Percentiles rank a stretch among this genome's conserved stretches.
phyloP scores from a whole-genome alignment of 2,797 vertebrate genomes.

The Eleutherodactylus coqui region DNA sequence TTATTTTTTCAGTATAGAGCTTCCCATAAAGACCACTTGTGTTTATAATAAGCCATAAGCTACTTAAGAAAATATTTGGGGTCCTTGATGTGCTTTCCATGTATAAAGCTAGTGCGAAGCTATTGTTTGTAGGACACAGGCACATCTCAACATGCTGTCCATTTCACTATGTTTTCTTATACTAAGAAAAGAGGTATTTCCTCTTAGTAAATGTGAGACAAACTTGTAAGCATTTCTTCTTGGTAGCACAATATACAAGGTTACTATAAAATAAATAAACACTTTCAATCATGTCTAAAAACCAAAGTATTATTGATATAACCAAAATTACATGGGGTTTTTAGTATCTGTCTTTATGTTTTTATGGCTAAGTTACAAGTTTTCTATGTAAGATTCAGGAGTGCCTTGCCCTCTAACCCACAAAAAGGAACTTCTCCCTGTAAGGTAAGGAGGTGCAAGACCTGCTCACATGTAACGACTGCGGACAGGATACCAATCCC shows the following conservation, averaged over 20 bases:
- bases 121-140: neutral
- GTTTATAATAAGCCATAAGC: neutral
- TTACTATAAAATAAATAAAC: no score
- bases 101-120: constrained; percentile 9
- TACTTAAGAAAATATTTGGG: constrained; percentile 29
- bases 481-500: no score
- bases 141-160: neutral
- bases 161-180: neutral
- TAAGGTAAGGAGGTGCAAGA: no score
- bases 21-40: constrained; percentile 14
- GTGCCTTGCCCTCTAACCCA: no score
- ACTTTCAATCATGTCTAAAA: no score
- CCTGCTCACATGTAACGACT: no score
- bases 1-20: constrained; percentile 16
- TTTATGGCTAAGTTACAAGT: no score
- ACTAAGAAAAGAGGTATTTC: neutral
- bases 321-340: no score
- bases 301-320: no score
- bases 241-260: neutral
- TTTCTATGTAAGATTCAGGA: no score
- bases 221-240: neutral
- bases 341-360: no score
- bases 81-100: constrained; percentile 24
- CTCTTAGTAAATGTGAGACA: neutral
- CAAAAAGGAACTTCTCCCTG: no score